These are phyloP conservation scores for Metridium senile DNA, from an alignment of 92 coral and sea anemone species.

Conservation along the genomic window DNA sequence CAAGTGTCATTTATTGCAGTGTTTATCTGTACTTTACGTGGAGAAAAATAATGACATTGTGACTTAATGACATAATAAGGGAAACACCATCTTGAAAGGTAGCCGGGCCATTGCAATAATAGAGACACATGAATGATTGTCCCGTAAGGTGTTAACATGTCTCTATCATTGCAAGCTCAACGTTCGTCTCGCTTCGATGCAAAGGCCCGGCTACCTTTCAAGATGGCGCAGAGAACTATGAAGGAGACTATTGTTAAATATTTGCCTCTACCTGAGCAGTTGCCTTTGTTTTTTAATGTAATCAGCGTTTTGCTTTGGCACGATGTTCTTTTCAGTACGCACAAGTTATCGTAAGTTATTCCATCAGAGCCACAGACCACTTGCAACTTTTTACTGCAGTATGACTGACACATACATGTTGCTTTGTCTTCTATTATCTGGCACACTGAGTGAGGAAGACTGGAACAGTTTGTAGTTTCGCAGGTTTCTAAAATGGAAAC, in stretches of 20 bases:
- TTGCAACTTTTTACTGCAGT: conserved; percentile 7
- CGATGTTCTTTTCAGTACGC: conserved; percentile 10
- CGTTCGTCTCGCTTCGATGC: too few species aligned
- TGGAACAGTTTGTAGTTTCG: not conserved
- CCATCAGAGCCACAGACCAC: conserved; percentile 37
- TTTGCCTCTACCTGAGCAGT: not conserved
- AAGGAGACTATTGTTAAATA: not conserved
- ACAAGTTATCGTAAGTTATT: conserved; percentile 8
- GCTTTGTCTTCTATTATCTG: conserved; percentile 29
- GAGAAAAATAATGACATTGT: too few species aligned
- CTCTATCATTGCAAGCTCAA: too few species aligned
- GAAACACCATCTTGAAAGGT: too few species aligned
- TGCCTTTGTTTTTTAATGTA: not conserved
- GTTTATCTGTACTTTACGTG: too few species aligned
- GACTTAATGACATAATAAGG: too few species aligned
- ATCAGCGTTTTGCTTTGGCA: conserved; percentile 6
- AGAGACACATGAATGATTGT: too few species aligned
- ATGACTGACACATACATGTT: conserved; percentile 38
- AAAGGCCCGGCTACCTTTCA: too few species aligned
- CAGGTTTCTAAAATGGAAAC: not conserved
- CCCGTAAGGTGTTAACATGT: too few species aligned
- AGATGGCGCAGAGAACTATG: not conserved
- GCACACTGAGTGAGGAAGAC: conserved; percentile 43
- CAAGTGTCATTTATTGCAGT: too few species aligned
- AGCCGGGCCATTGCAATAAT: too few species aligned